phyloP scores from a whole-genome alignment of 2,797 vertebrate species.

The Sebastes hubbsi region DNA sequence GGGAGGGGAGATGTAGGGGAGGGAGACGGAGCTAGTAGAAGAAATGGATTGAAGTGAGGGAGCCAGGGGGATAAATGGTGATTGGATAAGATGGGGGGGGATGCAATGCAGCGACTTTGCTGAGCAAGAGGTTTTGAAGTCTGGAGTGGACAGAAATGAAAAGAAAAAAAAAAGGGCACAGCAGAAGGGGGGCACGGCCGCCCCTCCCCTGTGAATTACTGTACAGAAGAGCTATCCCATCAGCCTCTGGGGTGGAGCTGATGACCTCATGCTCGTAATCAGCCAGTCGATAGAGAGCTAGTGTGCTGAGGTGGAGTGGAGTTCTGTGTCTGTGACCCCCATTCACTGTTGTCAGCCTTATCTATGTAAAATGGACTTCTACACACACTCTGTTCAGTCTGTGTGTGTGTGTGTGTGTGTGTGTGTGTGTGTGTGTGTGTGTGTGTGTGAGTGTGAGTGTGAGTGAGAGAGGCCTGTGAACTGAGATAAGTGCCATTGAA shows the following conservation, averaged over 20 bases:
- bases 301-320: conserved; percentile 42
- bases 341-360: conserved; percentile 57
- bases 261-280: conserved; percentile 62
- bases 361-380: conserved; percentile 48
- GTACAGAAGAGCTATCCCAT: conserved; percentile 58
- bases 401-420: not conserved
- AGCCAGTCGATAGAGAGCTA: conserved; percentile 66
- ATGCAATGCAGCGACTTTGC: conserved; percentile 34
- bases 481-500: conserved; percentile 66
- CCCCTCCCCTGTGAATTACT: conserved; percentile 34
- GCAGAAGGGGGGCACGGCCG: conserved; percentile 7
- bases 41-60: conserved; percentile 30
- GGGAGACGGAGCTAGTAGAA: not conserved
- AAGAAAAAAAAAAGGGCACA: not conserved
- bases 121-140: conserved; percentile 47
- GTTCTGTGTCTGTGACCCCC: conserved; percentile 48
- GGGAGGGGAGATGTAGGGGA: conserved; percentile 13
- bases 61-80: conserved; percentile 2
- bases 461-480: conserved; percentile 40
- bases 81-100: conserved; percentile 36
- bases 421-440: conserved; percentile 15
- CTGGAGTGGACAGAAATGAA: conserved; percentile 36
- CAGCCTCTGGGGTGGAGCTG: conserved; percentile 52
- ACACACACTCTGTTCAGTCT: conserved; percentile 13
- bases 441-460: not conserved